phyloP scores from a whole-genome alignment of 2,113 vertebrate species.

The Hemiscyllium ocellatum region DNA sequence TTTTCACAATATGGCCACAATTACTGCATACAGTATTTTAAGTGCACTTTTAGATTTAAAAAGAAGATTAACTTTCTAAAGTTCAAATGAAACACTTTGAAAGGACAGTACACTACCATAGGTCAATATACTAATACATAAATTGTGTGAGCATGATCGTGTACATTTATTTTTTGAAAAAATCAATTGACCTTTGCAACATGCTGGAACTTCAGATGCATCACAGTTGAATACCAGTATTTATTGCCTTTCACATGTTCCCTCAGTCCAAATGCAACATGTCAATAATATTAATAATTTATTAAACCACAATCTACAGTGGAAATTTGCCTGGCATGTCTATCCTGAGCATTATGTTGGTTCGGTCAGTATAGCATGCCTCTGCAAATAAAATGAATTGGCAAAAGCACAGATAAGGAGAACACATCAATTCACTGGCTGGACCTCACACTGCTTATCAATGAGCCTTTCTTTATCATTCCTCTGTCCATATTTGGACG shows the following conservation, averaged over 20 bases:
- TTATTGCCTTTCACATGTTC: not conserved
- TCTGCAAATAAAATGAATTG: not conserved
- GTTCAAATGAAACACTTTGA: not conserved
- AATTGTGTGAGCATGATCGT: not conserved
- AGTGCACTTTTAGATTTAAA: too few species aligned
- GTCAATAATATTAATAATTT: slow-evolving; percentile 14
- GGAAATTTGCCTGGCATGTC: not conserved
- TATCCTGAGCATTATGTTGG: not conserved
- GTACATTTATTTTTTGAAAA: too few species aligned
- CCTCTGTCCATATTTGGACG: not conserved
- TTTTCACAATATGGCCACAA: not conserved
- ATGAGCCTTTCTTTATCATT: not conserved
- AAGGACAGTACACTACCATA: not conserved
- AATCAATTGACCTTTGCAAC: not conserved
- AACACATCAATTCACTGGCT: not conserved
- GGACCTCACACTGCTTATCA: not conserved
- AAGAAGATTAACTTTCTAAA: not conserved
- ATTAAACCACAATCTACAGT: not conserved
- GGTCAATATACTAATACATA: not conserved
- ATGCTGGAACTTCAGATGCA: not conserved
- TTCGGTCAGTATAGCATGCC: not conserved
- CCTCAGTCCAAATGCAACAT: not conserved
- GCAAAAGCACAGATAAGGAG: not conserved
- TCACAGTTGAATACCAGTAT: not conserved
- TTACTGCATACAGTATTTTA: not conserved